These are phyloP conservation scores for Hapalemur alaotrensis DNA, from an alignment of 2,797 vertebrate genomes.

Conservation along the genomic window DNA sequence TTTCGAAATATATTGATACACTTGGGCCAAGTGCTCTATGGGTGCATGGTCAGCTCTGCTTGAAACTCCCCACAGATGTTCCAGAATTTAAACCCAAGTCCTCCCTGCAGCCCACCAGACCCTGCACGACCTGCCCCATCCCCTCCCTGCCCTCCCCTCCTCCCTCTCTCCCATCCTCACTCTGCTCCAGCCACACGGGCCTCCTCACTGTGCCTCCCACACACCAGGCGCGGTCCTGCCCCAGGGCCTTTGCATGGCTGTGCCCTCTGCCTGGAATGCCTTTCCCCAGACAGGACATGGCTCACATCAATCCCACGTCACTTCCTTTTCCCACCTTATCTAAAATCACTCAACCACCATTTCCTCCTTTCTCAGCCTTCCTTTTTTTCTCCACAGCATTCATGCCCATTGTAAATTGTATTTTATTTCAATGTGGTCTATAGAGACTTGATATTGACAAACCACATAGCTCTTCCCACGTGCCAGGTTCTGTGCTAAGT, in stretches of 20 bases:
- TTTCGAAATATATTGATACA: no score
- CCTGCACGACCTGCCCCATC: not conserved
- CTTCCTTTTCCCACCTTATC: not conserved
- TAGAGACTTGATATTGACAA: not conserved
- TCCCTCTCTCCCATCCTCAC: not conserved
- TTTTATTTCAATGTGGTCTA: not conserved
- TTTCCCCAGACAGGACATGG: not conserved
- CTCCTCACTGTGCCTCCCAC: not conserved
- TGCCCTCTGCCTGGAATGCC: not conserved
- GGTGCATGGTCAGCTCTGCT: not conserved
- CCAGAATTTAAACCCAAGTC: not conserved
- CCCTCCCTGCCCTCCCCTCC: not conserved
- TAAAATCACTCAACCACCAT: not conserved
- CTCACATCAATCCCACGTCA: not conserved
- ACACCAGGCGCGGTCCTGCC: not conserved
- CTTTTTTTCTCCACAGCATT: not conserved
- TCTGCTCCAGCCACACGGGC: not conserved
- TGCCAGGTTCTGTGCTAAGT: not conserved
- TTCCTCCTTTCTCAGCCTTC: not conserved
- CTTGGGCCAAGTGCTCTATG: no score
- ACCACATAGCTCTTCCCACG: not conserved
- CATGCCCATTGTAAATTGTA: not conserved
- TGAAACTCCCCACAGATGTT: not conserved
- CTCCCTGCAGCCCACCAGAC: not conserved
- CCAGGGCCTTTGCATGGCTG: not conserved